phyloP scores from a whole-genome alignment of 2,113 vertebrate species.

The Crotalus horridus region DNA sequence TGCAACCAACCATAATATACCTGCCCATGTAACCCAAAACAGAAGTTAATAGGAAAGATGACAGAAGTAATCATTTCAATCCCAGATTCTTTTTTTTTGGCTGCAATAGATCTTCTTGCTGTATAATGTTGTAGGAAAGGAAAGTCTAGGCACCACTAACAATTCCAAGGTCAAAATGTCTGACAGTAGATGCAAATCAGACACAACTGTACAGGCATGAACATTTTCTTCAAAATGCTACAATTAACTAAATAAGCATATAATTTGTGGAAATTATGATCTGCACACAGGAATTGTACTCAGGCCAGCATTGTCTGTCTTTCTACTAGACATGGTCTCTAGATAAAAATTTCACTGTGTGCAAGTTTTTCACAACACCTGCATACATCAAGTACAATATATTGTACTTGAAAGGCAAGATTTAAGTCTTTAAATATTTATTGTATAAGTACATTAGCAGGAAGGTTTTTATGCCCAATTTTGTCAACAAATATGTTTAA shows the following conservation, averaged over 20 bases:
- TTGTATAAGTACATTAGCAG: slow-evolving; percentile 35
- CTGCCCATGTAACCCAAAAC: neutral
- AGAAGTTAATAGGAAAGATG: neutral
- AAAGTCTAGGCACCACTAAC: neutral
- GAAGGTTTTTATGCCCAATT: slow-evolving; percentile 49
- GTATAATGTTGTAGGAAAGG: neutral
- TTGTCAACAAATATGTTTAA: slow-evolving; percentile 59
- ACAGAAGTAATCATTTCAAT: neutral
- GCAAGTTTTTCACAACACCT: slow-evolving; percentile 22
- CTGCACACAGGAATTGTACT: neutral
- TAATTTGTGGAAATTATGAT: neutral
- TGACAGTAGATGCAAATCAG: neutral
- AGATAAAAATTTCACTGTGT: neutral
- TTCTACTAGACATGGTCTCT: neutral
- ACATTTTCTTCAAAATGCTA: neutral
- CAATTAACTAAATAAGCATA: neutral
- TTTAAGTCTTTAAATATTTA: slow-evolving; percentile 60
- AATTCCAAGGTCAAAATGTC: neutral
- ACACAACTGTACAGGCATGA: neutral
- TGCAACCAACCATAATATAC: neutral
- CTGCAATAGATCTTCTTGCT: neutral
- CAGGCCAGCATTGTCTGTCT: neutral
- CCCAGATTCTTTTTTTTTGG: neutral
- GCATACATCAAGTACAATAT: slow-evolving; percentile 12
- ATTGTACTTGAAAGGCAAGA: slow-evolving; percentile 37